Evolutionary conservation across 2,113 vertebrate species (phyloP).

Genomic region (Aptenodytes patagonicus): DNA sequence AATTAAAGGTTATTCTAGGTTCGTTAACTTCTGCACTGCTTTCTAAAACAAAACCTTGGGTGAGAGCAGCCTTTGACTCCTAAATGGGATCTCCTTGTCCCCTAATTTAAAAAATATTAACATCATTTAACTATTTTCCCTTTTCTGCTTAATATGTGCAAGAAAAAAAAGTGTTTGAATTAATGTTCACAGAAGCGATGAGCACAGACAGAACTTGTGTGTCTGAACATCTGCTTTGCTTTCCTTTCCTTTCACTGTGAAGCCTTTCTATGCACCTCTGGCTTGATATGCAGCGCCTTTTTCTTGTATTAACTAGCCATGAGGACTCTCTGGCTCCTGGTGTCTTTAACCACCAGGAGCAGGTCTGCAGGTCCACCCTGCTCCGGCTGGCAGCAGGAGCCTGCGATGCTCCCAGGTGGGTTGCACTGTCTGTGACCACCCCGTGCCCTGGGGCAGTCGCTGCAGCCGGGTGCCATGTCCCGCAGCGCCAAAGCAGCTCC

Average conservation of each 20-base stretch:
- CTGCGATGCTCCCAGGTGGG: neutral
- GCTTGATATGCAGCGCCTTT: neutral
- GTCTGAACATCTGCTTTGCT: neutral
- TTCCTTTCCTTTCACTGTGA: neutral
- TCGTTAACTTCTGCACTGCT: slow-evolving; percentile 61
- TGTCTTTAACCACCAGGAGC: no score
- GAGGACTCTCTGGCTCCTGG: neutral
- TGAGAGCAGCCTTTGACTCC: slow-evolving; percentile 60
- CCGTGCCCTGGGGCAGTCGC: neutral
- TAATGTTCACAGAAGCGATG: neutral
- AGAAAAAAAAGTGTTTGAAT: neutral
- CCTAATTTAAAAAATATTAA: slow-evolving; percentile 63
- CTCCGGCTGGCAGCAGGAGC: neutral
- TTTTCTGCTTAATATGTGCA: neutral
- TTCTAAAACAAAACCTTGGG: slow-evolving; percentile 49
- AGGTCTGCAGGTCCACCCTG: neutral
- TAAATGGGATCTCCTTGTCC: slow-evolving; percentile 52
- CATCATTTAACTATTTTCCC: slow-evolving; percentile 41
- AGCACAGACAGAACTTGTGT: fast-evolving
- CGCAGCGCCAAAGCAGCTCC: neutral
- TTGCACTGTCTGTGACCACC: neutral
- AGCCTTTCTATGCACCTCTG: neutral
- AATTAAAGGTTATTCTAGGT: slow-evolving; percentile 66
- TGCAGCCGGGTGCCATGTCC: neutral
- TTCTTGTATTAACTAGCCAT: fast-evolving